Conservation (phyloP, 2,797 vertebrate species). For the Garrulus glandarius region DNA sequence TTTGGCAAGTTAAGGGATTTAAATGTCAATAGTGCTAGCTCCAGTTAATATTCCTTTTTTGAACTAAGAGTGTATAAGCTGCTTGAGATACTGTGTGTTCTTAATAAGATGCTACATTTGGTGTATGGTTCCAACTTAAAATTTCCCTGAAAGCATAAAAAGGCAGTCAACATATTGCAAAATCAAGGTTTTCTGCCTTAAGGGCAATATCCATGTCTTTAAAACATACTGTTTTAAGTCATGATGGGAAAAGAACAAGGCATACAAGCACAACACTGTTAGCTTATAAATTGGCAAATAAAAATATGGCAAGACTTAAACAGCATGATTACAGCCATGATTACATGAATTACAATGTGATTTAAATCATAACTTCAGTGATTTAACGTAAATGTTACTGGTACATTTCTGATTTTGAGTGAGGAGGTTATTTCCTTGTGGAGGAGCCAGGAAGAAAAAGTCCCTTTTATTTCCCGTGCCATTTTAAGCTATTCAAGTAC, state of each 20-base stretch:
- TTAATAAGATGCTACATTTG: background rate
- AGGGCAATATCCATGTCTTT: background rate
- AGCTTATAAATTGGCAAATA: background rate
- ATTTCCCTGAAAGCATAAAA: background rate
- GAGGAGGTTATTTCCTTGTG: background rate
- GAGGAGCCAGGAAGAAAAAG: background rate
- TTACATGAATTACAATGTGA: background rate
- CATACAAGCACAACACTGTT: rapidly evolving
- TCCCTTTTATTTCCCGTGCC: background rate
- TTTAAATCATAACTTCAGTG: background rate
- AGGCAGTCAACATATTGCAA: background rate
- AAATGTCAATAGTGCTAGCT: background rate
- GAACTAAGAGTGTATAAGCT: background rate
- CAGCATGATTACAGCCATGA: background rate
- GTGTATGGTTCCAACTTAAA: background rate
- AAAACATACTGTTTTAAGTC: background rate
- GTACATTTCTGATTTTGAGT: background rate
- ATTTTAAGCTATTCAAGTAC: background rate
- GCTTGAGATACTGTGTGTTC: background rate
- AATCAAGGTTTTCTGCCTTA: background rate
- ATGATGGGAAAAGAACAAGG: background rate
- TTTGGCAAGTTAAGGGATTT: background rate
- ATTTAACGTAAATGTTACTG: background rate
- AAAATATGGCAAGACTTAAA: background rate
- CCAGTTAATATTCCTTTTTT: background rate